Percentiles rank a stretch among this genome's conserved stretches.
phyloP scores from a whole-genome alignment of 2,888 invertebrate species.

The Anagyrus pseudococci region DNA sequence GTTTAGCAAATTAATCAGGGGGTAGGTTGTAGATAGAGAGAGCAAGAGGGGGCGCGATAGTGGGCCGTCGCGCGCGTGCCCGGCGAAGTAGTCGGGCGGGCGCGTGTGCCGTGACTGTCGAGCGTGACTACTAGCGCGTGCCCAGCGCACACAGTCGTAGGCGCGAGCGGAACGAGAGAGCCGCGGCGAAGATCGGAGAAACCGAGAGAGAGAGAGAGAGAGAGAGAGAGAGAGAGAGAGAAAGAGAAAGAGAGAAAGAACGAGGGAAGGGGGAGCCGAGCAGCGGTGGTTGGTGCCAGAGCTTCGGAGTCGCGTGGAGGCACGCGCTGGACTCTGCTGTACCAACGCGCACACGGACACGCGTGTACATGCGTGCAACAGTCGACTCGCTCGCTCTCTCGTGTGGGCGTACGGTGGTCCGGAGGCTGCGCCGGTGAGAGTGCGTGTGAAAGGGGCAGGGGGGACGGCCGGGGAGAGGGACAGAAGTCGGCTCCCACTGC shows the following conservation, averaged over 20 bases:
- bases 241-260: not conserved
- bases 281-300: too few relatives aligned
- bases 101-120: slow-evolving; percentile 18
- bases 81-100: not conserved
- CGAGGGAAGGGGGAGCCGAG: slow-evolving; percentile 34
- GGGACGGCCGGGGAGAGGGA: slow-evolving; percentile 39
- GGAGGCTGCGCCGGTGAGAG: slow-evolving; percentile 29
- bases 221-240: too few relatives aligned
- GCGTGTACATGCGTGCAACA: slow-evolving; percentile 54
- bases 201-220: slow-evolving; percentile 21
- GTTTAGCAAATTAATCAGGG: too few relatives aligned
- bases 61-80: not conserved
- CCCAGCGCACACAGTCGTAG: slow-evolving; percentile 16
- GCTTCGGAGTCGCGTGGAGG: slow-evolving; percentile 58
- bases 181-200: not conserved
- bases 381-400: slow-evolving; percentile 36
- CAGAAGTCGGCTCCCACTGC: slow-evolving; percentile 31
- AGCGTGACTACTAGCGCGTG: slow-evolving; percentile 28
- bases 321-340: slow-evolving; percentile 61
- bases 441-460: slow-evolving; percentile 35
- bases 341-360: slow-evolving; percentile 52
- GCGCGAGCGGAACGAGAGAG: slow-evolving; percentile 21
- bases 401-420: slow-evolving; percentile 40
- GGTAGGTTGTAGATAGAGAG: too few relatives aligned
- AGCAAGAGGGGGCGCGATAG: not conserved